Conservation (phyloP, 2,888 invertebrate genomes). For the Stenchaetothrips biformis region DNA sequence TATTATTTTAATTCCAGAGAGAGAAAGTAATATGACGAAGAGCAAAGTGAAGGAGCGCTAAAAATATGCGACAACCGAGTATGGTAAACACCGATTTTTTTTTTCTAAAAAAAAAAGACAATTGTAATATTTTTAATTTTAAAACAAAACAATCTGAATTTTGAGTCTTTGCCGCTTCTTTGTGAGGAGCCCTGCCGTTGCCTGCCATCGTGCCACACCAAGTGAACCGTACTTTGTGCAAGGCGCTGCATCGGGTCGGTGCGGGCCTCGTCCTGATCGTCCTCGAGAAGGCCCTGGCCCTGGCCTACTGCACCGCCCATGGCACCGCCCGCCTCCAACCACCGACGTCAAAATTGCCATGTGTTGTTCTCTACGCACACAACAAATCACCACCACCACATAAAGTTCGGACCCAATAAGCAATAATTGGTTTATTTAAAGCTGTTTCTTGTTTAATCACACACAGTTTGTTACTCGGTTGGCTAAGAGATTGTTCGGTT, state of each 20-base stretch:
- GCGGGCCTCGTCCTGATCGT: background rate
- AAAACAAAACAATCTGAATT: no score
- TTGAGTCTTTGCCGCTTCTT: background rate
- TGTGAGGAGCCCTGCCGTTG: background rate
- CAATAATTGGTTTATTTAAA: background rate
- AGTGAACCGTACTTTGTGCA: no score
- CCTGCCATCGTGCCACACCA: no score
- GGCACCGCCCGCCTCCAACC: background rate
- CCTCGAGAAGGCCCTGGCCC: background rate
- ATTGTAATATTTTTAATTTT: no score
- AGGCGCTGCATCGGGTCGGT: background rate
- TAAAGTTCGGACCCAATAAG: background rate
- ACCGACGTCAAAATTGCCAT: slow-evolving; percentile 6
- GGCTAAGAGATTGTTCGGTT: no score
- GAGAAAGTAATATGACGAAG: no score
- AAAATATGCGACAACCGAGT: no score
- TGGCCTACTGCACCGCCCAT: background rate
- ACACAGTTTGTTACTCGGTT: no score
- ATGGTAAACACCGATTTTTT: no score
- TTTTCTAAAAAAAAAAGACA: no score
- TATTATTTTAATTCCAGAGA: no score
- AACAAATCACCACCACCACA: slow-evolving; percentile 1
- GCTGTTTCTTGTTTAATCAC: background rate
- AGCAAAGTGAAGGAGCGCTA: no score
- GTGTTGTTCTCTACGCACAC: background rate